Conservation (phyloP, 2,797 vertebrate species). For the Myotis planiceps region DNA sequence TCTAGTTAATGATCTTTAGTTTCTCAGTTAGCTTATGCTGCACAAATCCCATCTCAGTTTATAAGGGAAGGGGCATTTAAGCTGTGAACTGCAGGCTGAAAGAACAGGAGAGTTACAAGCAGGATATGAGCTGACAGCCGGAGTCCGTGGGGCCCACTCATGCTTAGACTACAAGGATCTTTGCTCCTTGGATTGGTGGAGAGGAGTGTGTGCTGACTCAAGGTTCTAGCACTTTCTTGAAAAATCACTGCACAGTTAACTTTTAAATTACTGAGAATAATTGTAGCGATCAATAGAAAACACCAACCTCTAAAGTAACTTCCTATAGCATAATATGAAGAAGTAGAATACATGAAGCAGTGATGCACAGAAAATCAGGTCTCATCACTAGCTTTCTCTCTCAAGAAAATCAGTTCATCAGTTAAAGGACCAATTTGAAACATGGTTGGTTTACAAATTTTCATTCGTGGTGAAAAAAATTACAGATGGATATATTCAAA, state of each 20-base stretch:
- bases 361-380: constrained; percentile 71
- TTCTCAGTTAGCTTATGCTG: constrained; percentile 56
- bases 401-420: constrained; percentile 61
- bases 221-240: not conserved
- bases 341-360: constrained; percentile 72
- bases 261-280: constrained; percentile 77
- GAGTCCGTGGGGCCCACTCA: not conserved
- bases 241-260: constrained; percentile 69
- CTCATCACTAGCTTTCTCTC: constrained; percentile 70
- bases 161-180: not conserved
- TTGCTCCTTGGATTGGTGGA: not conserved
- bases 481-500: constrained; percentile 31
- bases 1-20: constrained; percentile 78
- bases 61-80: constrained; percentile 32
- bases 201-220: constrained; percentile 17
- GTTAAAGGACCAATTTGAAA: constrained; percentile 61
- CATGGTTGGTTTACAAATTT: constrained; percentile 53
- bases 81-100: not conserved
- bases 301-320: constrained; percentile 64
- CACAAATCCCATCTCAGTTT: constrained; percentile 58
- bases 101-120: constrained; percentile 16
- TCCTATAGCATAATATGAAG: constrained; percentile 72
- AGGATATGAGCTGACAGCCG: constrained; percentile 23
- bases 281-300: constrained; percentile 67
- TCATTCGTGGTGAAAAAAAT: constrained; percentile 57